Percentiles rank a stretch among this genome's conserved stretches.
Conservation (phyloP, 2,888 invertebrate genomes). For the Cosmia trapezina region DNA sequence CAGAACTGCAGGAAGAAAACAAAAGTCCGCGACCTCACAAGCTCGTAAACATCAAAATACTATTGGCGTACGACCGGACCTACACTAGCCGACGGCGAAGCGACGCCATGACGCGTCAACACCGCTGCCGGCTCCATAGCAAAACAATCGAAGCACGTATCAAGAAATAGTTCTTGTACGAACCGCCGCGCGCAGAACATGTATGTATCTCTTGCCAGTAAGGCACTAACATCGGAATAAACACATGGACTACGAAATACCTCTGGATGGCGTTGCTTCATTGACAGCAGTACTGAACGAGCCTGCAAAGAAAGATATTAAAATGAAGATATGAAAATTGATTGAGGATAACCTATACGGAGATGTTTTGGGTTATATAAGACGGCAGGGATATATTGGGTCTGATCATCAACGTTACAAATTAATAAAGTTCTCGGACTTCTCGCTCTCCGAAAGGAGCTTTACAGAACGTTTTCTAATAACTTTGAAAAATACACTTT, state of each 20-base stretch:
- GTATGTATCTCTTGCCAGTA: constrained; percentile 95
- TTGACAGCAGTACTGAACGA: constrained; percentile 94
- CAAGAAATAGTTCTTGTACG: constrained; percentile 98
- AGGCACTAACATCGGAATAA: constrained; percentile 96
- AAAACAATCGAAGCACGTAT: constrained; percentile 93
- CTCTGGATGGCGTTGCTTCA: constrained; percentile 93
- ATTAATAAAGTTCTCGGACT: not conserved
- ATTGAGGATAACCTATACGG: not conserved
- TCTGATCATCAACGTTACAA: not conserved
- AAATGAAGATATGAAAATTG: no score
- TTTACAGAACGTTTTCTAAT: not conserved
- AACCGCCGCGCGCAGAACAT: constrained; percentile 96
- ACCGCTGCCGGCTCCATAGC: constrained; percentile 87
- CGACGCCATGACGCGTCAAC: constrained; percentile 77
- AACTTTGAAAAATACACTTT: not conserved
- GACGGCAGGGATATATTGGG: not conserved
- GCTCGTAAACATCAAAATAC: constrained; percentile 43
- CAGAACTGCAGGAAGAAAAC: not conserved
- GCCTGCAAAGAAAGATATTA: constrained; percentile 90
- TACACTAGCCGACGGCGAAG: constrained; percentile 49
- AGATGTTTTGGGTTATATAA: not conserved
- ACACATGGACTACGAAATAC: constrained; percentile 96
- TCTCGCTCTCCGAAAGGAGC: not conserved
- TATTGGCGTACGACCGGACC: constrained; percentile 54
- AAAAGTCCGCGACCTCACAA: constrained; percentile 29